phyloP scores from a whole-genome alignment of 2,113 vertebrate species.

The Athene noctua region DNA sequence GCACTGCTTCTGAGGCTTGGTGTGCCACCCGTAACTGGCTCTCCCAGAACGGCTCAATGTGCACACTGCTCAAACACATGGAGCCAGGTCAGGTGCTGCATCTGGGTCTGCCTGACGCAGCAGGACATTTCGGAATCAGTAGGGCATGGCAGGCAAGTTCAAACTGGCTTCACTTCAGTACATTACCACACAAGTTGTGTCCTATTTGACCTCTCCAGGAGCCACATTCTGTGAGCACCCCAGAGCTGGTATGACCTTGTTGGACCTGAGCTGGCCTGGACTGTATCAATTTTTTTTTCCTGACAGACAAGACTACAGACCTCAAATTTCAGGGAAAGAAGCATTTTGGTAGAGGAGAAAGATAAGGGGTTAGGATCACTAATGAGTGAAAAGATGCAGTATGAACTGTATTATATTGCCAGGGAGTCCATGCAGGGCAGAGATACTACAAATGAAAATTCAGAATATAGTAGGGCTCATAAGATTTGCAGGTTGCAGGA shows the following conservation, averaged over 20 bases:
- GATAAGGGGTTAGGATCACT: background rate
- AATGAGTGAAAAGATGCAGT: background rate
- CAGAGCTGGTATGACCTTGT: background rate
- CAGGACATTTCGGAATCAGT: background rate
- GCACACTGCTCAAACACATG: rapidly evolving
- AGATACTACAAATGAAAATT: background rate
- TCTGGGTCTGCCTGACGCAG: background rate
- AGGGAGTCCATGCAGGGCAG: background rate
- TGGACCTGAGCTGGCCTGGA: background rate
- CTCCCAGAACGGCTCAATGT: background rate
- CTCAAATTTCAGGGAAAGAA: background rate
- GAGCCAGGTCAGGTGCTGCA: background rate
- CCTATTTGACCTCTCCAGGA: background rate
- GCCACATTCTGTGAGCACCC: background rate
- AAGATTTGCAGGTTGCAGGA: background rate
- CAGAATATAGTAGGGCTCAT: background rate
- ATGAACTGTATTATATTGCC: background rate
- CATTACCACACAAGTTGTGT: background rate
- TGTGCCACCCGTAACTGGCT: background rate
- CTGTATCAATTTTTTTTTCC: background rate
- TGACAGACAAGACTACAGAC: background rate
- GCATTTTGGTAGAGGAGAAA: background rate
- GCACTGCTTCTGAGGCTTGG: background rate
- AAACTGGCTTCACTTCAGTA: background rate
- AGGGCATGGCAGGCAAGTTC: background rate